A percentile compares a stretch with the other conserved stretches of the same genome.
phyloP scores from a whole-genome alignment of 2,113 vertebrate genomes.

The Actinemys pallida region DNA sequence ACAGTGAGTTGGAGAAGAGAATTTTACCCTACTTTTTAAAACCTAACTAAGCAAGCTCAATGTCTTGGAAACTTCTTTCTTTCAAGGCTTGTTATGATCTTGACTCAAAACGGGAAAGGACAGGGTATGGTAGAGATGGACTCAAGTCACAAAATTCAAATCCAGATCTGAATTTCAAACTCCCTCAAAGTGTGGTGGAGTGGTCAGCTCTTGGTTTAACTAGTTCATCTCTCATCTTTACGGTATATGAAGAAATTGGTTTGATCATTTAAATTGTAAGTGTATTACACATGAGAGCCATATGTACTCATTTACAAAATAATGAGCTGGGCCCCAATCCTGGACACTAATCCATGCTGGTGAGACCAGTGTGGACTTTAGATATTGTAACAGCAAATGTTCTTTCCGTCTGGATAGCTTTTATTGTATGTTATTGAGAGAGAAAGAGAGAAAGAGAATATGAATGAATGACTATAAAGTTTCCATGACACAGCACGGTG shows the following conservation, averaged over 20 bases:
- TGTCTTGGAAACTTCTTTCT: background rate
- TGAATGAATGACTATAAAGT: background rate
- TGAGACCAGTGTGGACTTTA: conserved; percentile 50
- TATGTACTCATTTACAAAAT: background rate
- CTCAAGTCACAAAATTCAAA: background rate
- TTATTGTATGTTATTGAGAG: background rate
- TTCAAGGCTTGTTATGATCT: background rate
- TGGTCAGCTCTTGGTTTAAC: background rate
- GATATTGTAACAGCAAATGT: conserved; percentile 8
- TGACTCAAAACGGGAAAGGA: background rate
- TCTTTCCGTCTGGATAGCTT: background rate
- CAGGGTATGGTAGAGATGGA: background rate
- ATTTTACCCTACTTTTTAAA: background rate
- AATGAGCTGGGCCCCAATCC: conserved; percentile 37
- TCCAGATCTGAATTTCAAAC: background rate
- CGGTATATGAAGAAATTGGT: background rate
- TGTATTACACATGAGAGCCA: conserved; percentile 28
- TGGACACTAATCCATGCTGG: conserved; percentile 48
- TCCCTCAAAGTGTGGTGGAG: background rate
- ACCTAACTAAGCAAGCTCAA: background rate
- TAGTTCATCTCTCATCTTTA: background rate
- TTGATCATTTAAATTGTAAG: conserved; percentile 34
- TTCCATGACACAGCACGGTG: background rate
- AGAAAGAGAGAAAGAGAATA: background rate
- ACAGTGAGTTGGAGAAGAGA: fast-evolving